Evolutionary conservation across 1,140 invertebrate species (phyloP), one percentile per base, ranked within the genome.

Genomic region (Tetramorium simillimum): DNA sequence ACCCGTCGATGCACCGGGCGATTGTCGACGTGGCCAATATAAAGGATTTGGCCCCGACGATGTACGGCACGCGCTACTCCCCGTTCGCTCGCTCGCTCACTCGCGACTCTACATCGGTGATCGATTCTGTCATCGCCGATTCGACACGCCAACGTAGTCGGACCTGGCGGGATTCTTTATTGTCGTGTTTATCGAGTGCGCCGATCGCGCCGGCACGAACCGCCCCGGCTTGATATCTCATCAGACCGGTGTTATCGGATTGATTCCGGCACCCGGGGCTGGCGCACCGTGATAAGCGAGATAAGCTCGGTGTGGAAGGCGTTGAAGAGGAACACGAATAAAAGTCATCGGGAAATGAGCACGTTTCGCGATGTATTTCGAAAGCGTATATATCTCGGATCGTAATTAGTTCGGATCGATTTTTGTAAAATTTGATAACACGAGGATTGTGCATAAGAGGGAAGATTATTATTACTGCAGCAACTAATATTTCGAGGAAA

Each of bases 181-280:
- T 86, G 87, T 88, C 82, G 87, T 86, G 70, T 88, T 86, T 88
- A 78, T 86, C 87, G 84, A 58, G 37, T 51, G 46, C 43, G 62
- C 46, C 63, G 77, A 69, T 80, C 77, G 77, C 28, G 33, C 46
- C 60, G 58, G 69, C 70, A 69, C 86, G 80, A 76, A 85, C 70
- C 40, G 46, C 53, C 62, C 46, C 58, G 75, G 75, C 43, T 72
- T 88, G 84, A 78, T 88, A 86, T 86, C 84, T 86, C 85, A 88
- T 88, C 87, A 84, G 46, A 56, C 58, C 40, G 84, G 24, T 58
- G 65, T 62, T 77, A 86, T 88, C 84, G 63, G 65, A 88, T 88
- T 88, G 84, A 86, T 86, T 86, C 37, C 40, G 49, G 72, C 28
- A 76, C 51, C 86, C 81, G 56, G 53, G 24, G 53, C 70, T 53